Base-by-base conservation (phyloP, 1,140 invertebrate species). In the Diuraphis noxia region DNA sequence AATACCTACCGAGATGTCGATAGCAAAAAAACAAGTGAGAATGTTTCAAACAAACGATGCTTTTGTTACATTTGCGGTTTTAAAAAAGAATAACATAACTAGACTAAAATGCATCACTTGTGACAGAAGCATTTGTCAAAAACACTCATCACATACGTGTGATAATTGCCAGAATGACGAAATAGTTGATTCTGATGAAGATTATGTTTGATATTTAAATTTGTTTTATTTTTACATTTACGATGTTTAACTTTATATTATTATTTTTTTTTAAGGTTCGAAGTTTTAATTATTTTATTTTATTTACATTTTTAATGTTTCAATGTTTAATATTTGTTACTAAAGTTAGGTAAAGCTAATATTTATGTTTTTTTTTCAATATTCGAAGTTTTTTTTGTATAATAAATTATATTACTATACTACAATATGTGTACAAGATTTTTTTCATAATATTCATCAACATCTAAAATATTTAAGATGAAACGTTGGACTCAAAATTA, bases 241-340 rank as follows among this genome's bases (percentile, higher is more conserved):
- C 4, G 5, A 79, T 79, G 34, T 79, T 79, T 79, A 79, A 79
- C 77, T 79, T 79, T 79, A 79, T 36, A 79, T 79, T 21, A 79
- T 19, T 79, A 77, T 77, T 79, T 79, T 79, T 79, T 79, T 79
- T 79, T 79, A 19, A 36, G 10, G 34, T 79, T 79, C n/a, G 34
- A 79, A 79, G 77, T 38, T 79, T 79, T 30, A 40, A 25, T 81
- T 3, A 81, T 40, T 81, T 81, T 81, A 81, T 81, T 81, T 81
- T 81, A 30, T 81, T 81, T 40, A 40, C 38, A 40, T 81, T 81
- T 81, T 81, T 81, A 25, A 40, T 81, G 25, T 40, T 25, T 81
- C 38, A 81, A 81, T 81, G 79, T 81, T 81, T 79, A 79, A 79
- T 79, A 38, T 79, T 79, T 79, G 77, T 81, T 81, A 40, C 79